Conservation (phyloP, 2,888 invertebrate genomes). For the Drosophila suboccidentalis region DNA sequence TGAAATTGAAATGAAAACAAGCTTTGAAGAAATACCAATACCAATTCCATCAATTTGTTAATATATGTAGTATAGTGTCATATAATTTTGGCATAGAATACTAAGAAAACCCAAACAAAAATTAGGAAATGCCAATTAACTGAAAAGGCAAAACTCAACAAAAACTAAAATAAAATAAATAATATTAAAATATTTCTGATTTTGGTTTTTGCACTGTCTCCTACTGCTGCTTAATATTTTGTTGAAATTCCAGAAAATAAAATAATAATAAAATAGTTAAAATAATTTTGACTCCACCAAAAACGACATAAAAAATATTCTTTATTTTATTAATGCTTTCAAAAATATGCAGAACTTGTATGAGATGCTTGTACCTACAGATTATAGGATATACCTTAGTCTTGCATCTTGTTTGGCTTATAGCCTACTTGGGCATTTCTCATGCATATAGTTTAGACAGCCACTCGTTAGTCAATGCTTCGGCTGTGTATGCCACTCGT, state of each 20-base stretch:
- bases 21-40: not conserved
- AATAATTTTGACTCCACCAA: too few species aligned
- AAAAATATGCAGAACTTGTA: not conserved
- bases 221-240: too few species aligned
- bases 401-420: not conserved
- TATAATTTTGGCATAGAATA: too few species aligned
- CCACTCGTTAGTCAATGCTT: slow-evolving; percentile 52
- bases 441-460: slow-evolving; percentile 43
- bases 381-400: slow-evolving; percentile 25
- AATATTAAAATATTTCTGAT: too few species aligned
- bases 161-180: too few species aligned
- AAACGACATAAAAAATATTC: too few species aligned
- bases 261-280: too few species aligned
- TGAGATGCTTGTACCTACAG: not conserved
- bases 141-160: too few species aligned
- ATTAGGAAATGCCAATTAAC: too few species aligned
- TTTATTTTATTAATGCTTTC: not conserved
- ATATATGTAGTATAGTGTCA: not conserved
- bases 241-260: too few species aligned
- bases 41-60: not conserved
- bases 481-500: slow-evolving; percentile 23
- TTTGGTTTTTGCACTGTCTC: too few species aligned
- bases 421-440: slow-evolving; percentile 10
- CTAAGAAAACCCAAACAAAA: too few species aligned
- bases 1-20: not conserved